Conservation (phyloP, 2,113 vertebrate species). For the Paradoxurus hermaphroditus region DNA sequence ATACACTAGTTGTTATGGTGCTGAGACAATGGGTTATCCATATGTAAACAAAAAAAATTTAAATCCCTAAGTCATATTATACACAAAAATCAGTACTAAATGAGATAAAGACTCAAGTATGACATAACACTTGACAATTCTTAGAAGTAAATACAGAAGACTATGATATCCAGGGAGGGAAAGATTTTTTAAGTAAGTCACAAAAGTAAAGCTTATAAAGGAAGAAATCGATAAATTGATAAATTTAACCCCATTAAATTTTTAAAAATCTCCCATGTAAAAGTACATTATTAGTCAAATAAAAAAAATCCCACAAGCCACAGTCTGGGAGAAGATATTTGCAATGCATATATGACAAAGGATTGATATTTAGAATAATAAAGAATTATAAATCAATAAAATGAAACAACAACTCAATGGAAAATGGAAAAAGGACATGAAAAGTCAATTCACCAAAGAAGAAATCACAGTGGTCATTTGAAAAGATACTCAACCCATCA, state of each 20-base stretch:
- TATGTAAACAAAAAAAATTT: neutral
- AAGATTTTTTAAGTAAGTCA: neutral
- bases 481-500: neutral
- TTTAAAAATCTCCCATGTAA: neutral
- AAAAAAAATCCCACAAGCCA: neutral
- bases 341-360: neutral
- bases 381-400: neutral
- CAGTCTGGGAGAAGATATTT: neutral
- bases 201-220: constrained; percentile 1
- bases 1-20: neutral
- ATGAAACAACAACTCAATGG: neutral
- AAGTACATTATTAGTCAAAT: neutral
- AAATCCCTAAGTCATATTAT: neutral
- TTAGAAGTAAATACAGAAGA: neutral
- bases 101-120: neutral
- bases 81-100: neutral
- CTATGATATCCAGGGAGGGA: neutral
- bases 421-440: neutral
- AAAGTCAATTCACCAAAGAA: neutral
- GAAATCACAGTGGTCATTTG: neutral
- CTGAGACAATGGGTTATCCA: neutral
- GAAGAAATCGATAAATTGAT: constrained; percentile 23
- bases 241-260: neutral
- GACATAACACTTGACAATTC: neutral
- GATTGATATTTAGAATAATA: neutral